Evolutionary conservation across 2,113 vertebrate species (phyloP).

Genomic region (Willisornis vidua): DNA sequence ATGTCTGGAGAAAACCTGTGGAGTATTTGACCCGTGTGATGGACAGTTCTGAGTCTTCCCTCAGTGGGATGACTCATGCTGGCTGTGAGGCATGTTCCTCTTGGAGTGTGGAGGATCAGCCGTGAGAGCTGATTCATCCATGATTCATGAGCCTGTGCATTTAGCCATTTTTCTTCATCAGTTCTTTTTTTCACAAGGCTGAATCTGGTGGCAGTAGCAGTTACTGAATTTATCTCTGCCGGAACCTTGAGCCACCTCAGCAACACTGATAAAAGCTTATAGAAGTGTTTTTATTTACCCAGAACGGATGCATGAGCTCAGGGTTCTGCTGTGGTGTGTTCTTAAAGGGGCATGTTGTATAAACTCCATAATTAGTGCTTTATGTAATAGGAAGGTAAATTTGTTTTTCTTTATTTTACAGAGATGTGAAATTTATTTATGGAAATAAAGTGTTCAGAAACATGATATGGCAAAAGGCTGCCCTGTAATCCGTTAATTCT

Average conservation of each 20-base stretch:
- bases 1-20: background rate
- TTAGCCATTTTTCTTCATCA: conserved; percentile 54
- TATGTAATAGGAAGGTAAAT: background rate
- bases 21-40: background rate
- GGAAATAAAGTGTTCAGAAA: background rate
- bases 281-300: background rate
- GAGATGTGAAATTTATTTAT: background rate
- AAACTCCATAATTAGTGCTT: background rate
- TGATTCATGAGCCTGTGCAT: conserved; percentile 45
- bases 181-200: background rate
- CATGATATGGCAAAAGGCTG: background rate
- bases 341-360: background rate
- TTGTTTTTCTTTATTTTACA: background rate
- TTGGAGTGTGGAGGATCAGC: conserved; percentile 16
- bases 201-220: background rate
- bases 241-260: background rate
- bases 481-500: background rate
- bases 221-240: conserved; percentile 25
- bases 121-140: conserved; percentile 29
- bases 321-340: background rate
- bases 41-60: background rate
- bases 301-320: background rate
- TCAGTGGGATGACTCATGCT: conserved; percentile 17
- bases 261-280: background rate
- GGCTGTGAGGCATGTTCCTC: conserved; percentile 2